Evolutionary conservation across 2,113 vertebrate genomes (phyloP).

Genomic region (Bubalus kerabau): DNA sequence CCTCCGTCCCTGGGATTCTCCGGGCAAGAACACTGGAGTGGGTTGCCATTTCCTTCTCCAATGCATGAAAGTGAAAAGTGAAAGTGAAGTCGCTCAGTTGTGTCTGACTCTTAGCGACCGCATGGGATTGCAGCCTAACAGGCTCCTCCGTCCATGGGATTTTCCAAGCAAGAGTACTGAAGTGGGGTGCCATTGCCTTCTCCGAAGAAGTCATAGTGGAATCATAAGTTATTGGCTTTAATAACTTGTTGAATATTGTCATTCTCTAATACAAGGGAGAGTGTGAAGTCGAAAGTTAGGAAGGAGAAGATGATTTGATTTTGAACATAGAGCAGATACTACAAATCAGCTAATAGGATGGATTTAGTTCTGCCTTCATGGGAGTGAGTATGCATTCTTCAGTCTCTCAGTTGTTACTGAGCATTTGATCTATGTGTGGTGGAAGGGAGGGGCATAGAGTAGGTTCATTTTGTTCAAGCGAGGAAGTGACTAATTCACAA

Average conservation of each 20-base stretch:
- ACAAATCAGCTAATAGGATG: neutral
- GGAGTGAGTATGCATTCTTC: neutral
- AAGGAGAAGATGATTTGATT: neutral
- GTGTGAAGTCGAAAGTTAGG: neutral
- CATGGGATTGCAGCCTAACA: no score
- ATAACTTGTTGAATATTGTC: neutral
- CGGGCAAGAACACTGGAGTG: no score
- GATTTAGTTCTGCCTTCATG: neutral
- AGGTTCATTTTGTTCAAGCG: neutral
- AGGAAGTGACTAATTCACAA: neutral
- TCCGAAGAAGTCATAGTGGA: neutral
- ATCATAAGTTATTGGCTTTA: neutral
- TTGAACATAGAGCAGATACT: neutral
- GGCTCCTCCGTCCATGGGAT: no score
- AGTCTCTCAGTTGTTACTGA: neutral
- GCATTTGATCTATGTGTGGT: neutral
- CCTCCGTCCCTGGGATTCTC: no score
- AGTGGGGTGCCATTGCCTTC: no score
- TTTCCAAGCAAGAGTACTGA: no score
- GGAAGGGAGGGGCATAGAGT: neutral
- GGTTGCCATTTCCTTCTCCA: no score
- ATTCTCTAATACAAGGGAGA: neutral
- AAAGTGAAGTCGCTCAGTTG: no score
- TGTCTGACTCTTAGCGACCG: no score
- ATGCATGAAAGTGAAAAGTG: no score